Evolutionary conservation across 2,113 vertebrate species (phyloP).

Genomic region (Gymnorhina tibicen): DNA sequence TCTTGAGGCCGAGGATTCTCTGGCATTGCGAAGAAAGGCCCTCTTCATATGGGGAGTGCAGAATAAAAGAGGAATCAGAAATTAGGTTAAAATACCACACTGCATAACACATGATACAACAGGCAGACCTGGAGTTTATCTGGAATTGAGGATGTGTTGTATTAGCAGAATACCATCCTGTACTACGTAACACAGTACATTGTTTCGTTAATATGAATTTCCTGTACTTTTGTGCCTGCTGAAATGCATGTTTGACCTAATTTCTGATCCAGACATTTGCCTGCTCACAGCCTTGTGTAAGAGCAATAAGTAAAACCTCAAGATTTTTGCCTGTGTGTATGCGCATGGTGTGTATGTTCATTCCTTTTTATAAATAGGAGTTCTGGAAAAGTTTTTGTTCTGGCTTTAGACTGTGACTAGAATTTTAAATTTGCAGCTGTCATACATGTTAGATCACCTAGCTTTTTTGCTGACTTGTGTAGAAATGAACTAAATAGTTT

Average conservation of each 20-base stretch:
- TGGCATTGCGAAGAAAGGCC: not conserved
- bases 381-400: not conserved
- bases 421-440: constrained; percentile 23
- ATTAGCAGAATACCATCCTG: constrained; percentile 52
- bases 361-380: constrained; percentile 8
- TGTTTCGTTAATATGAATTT: constrained; percentile 54
- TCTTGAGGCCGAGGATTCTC: not conserved
- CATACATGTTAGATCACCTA: not conserved
- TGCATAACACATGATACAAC: constrained; percentile 59
- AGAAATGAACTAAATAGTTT: constrained; percentile 27
- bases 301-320: constrained; percentile 51
- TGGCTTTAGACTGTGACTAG: constrained; percentile 16
- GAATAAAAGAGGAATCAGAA: constrained; percentile 63
- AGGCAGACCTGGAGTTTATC: constrained; percentile 66
- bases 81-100: constrained; percentile 67
- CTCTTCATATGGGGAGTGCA: not conserved
- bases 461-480: constrained; percentile 25
- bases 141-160: constrained; percentile 45
- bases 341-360: not conserved
- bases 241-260: constrained; percentile 71
- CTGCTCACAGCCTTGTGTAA: constrained; percentile 34
- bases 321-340: not conserved
- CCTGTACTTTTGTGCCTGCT: constrained; percentile 55
- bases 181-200: constrained; percentile 34
- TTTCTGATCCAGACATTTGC: constrained; percentile 59